Evolutionary conservation across 2,113 vertebrate species (phyloP), one percentile per base, ranked within the genome.

Genomic region (Cephalopterus ornatus): DNA sequence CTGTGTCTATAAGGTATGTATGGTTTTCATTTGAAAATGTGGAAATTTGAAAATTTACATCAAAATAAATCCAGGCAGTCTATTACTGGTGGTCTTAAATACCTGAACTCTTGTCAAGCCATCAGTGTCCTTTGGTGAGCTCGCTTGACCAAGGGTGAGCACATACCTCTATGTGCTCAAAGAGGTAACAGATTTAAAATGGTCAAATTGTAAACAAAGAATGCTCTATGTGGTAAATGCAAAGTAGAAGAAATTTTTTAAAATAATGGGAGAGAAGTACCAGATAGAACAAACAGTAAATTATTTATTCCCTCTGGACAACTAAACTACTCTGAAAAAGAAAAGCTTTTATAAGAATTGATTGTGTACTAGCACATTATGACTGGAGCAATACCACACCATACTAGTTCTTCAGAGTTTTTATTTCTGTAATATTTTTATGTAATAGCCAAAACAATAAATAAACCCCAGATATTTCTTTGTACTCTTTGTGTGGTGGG

Each of bases 391-490:
- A 95, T 96, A 68, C 94, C 82, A 97, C 82, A 97, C 94, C 89
- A 81, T 96, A 85, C 97, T 96, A 97, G 81, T 94, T 91, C 86
- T 96, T 94, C 90, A 88, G 89, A 87, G 85, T 88, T 98, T 98
- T 98, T 97, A 98, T 98, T 97, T 98, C 97, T 94, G 94, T 96
- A 97, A 97, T 98, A 98, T 98, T 98, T 98, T 97, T 94, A 86
- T 92, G 68, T 97, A 97, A 97, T 94, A 79, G 94, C 94, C 88
- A 66, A 93, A 93, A 94, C 95, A 97, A 96, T 98, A 98, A 98
- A 98, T 97, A 98, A 93, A 67, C 4, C 62, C 73, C 71, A 78
- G 96, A 95, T 96, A 91, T 93, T 97, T 88, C 96, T 96, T 96
- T 96, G 87, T 84, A 61, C 80, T 89, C 85, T 95, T 92, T 95